Evolutionary conservation across 2,113 vertebrate species (phyloP), one percentile per base, ranked within the genome.

Genomic region (Motacilla alba): DNA sequence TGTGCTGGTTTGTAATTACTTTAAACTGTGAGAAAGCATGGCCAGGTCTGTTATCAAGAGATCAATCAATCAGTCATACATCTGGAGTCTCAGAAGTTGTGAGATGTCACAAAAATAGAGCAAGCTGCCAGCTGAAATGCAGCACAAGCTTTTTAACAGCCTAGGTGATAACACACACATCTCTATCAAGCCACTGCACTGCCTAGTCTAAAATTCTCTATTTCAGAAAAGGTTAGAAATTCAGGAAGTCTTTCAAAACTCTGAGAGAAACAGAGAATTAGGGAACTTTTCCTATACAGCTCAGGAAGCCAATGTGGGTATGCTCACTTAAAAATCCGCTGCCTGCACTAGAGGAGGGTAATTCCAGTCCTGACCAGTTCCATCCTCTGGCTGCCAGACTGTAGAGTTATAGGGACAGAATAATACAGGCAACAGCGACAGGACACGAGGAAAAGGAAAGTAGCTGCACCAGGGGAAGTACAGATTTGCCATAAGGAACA

Each of bases 1-100:
- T 46, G 39, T 95, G 93, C 83, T 92, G 64, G 68, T 89, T 97
- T 93, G 94, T 92, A 97, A 97, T 97, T 96, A 94, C 94, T 95
- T 94, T 78, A 94, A 95, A 95, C 80, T 81, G 88, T 37, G 60
- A 94, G 91, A 73, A 94, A 92, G 83, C 10, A 3, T 78, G 76
- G 72, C 83, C 44, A 89, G 66, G 90, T 91, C 69, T 77, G 76
- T 93, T 97, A 97, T 97, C 94, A 97, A 95, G 83, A 87, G 80
- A 96, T 96, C 93, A 93, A 80, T 95, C 94, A 94, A 91, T 94
- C 94, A 96, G 91, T 86, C 96, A 86, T 63, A 96, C 64, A 89
- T 83, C 88, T 93, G 33, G 46, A 96, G 73, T 78, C 90, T 68
- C 60, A 83, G 79, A 94, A 97, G 69, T 95, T 92, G 94, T 83